Percentiles rank a stretch among this genome's conserved stretches.
phyloP scores from a whole-genome alignment of 2,888 invertebrate genomes.

The Helleia helle region DNA sequence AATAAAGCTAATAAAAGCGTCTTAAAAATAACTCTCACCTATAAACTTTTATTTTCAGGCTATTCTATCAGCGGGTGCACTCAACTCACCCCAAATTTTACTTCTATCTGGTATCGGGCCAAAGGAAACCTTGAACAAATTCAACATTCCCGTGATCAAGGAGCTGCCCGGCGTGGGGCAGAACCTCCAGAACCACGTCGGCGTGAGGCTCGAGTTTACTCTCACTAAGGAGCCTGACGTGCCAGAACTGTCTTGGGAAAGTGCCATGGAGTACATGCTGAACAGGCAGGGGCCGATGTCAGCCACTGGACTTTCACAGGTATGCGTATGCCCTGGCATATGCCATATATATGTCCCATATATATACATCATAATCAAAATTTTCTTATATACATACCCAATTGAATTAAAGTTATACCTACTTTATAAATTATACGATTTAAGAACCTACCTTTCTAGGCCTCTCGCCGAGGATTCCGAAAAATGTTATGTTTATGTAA shows the following conservation, averaged over 20 bases:
- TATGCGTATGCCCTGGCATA: conserved; percentile 30
- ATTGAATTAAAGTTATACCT: too few relatives aligned
- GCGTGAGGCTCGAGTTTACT: conserved; percentile 72
- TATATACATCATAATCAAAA: too few relatives aligned
- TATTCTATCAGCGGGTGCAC: conserved; percentile 76
- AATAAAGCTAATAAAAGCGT: too few relatives aligned
- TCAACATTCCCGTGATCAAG: conserved; percentile 74
- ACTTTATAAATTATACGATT: too few relatives aligned
- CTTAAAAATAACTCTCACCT: too few relatives aligned
- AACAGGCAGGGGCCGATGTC: conserved; percentile 76
- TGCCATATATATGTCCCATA: too few relatives aligned
- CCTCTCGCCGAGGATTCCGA: too few relatives aligned
- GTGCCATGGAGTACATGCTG: conserved; percentile 75
- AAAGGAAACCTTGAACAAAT: conserved; percentile 69
- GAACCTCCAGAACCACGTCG: conserved; percentile 80
- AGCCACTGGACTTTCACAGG: conserved; percentile 78
- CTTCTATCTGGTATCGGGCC: conserved; percentile 80
- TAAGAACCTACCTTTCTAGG: too few relatives aligned
- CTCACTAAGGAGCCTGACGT: conserved; percentile 63
- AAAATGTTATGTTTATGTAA: too few relatives aligned
- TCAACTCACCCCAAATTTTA: conserved; percentile 79
- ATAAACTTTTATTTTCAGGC: conserved; percentile 43
- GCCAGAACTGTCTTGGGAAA: conserved; percentile 75
- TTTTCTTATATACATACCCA: too few relatives aligned
- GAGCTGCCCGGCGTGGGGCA: conserved; percentile 80